Conservation (phyloP, 35 echinoderm and acorn worm species). For the Ophiothrix spiculata region DNA sequence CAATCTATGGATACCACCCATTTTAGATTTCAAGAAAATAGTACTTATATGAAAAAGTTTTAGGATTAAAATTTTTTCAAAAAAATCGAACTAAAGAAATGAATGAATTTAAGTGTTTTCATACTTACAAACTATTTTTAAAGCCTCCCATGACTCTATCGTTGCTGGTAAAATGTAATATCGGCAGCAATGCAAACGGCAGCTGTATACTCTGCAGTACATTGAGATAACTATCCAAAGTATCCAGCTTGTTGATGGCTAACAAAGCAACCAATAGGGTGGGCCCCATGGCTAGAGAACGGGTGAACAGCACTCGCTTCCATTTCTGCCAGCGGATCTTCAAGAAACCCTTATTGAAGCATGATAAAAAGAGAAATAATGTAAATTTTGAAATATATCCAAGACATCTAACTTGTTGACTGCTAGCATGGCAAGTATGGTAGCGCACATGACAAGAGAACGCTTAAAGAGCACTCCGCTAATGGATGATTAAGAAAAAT, state of each 20-base stretch:
- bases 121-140: conserved; percentile 47
- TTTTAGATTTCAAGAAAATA: not conserved
- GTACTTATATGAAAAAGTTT: not conserved
- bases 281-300: conserved; percentile 77
- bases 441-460: not conserved
- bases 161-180: conserved; percentile 77
- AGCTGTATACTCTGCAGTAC: conserved; percentile 72
- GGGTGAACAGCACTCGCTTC: conserved; percentile 46
- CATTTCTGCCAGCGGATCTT: conserved; percentile 69
- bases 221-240: conserved; percentile 49
- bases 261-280: conserved; percentile 55
- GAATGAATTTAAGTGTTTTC: not conserved
- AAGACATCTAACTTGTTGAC: not conserved
- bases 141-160: conserved; percentile 77
- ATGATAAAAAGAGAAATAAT: not conserved
- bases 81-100: not conserved
- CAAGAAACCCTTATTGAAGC: conserved; percentile 57
- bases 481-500: not conserved
- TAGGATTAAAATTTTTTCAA: not conserved
- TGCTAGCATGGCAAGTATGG: not conserved
- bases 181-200: conserved; percentile 64
- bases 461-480: not conserved
- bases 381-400: not conserved
- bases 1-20: too few relatives aligned
- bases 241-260: conserved; percentile 32